These are phyloP conservation scores for Sturnus vulgaris DNA, from an alignment of 2,113 vertebrate genomes.

Conservation along the genomic window DNA sequence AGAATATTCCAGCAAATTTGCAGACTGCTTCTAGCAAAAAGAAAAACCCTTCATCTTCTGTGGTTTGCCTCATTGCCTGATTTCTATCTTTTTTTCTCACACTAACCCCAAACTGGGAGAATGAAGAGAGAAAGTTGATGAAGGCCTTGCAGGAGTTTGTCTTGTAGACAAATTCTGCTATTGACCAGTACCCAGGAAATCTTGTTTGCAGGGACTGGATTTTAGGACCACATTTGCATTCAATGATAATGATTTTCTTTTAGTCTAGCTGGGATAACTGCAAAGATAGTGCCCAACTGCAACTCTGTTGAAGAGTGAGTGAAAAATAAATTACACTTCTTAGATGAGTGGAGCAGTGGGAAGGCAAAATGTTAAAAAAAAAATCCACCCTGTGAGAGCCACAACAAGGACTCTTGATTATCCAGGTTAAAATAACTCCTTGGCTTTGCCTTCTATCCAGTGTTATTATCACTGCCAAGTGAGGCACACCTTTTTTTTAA, in stretches of 20 bases:
- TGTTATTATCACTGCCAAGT: background rate
- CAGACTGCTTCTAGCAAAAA: background rate
- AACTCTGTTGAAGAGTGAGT: background rate
- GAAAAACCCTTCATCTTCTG: conserved; percentile 14
- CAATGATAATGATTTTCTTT: conserved; percentile 43
- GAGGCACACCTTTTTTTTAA: background rate
- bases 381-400: background rate
- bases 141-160: conserved; percentile 9
- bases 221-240: conserved; percentile 17
- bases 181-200: background rate
- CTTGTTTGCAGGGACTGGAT: conserved; percentile 3
- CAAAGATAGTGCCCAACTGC: conserved; percentile 9
- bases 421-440: background rate
- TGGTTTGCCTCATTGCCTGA: background rate
- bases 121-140: background rate
- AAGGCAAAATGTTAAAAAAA: conserved; percentile 16
- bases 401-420: background rate
- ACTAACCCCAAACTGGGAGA: background rate
- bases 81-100: background rate
- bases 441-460: background rate
- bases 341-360: background rate
- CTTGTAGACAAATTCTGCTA: background rate
- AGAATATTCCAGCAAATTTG: background rate
- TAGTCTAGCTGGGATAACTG: background rate
- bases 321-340: conserved; percentile 1